Evolutionary conservation across 2,113 vertebrate species (phyloP).

Genomic region (Riparia riparia): DNA sequence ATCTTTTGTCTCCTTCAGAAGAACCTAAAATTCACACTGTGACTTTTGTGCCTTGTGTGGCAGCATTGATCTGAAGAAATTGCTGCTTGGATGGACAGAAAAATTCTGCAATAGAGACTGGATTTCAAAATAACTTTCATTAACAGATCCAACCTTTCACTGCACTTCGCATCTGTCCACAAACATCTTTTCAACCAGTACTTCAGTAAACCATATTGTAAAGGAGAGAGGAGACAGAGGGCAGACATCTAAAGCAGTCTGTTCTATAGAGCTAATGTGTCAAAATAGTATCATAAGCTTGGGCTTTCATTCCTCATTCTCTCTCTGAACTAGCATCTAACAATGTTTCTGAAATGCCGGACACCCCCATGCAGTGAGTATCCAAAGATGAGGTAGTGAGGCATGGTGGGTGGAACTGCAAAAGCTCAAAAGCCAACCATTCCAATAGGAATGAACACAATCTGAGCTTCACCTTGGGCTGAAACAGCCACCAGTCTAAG

Average conservation of each 20-base stretch:
- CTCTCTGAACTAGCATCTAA: not conserved
- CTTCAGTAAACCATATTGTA: not conserved
- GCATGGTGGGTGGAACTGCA: not conserved
- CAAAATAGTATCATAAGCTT: not conserved
- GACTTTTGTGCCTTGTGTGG: accelerated
- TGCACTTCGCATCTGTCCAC: not conserved
- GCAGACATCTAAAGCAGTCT: not conserved
- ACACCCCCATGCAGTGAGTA: accelerated
- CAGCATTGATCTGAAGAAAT: not conserved
- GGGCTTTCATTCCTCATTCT: not conserved
- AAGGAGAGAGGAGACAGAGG: not conserved
- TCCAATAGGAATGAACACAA: accelerated
- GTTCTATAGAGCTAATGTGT: not conserved
- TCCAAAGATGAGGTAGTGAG: not conserved
- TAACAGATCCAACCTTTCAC: not conserved
- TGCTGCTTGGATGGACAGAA: not conserved
- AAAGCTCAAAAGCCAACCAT: not conserved
- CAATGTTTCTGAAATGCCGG: not conserved
- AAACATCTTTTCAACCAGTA: not conserved
- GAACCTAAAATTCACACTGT: not conserved
- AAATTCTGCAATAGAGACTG: not conserved
- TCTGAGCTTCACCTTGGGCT: not conserved
- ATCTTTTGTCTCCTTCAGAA: not conserved
- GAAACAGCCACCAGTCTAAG: not conserved
- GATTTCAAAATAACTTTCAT: not conserved